Percentiles rank a stretch among this genome's conserved stretches.
Conservation (phyloP, 2,113 vertebrate species). For the Casuarius casuarius region DNA sequence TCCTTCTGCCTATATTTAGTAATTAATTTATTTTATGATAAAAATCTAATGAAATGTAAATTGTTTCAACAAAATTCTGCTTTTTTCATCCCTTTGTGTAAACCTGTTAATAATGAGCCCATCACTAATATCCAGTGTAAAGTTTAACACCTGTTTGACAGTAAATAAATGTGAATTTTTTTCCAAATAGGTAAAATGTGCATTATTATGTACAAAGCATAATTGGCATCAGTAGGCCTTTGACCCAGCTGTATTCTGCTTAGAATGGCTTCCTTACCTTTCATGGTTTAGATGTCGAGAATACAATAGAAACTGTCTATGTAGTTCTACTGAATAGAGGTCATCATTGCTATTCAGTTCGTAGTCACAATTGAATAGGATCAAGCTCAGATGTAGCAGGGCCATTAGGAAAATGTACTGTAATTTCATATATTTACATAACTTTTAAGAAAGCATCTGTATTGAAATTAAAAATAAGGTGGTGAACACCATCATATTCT, state of each 20-base stretch:
- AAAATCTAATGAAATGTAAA: constrained; percentile 88
- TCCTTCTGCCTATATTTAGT: constrained; percentile 91
- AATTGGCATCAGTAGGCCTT: constrained; percentile 62
- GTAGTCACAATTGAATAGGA: background rate
- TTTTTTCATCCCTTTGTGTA: constrained; percentile 93
- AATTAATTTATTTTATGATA: constrained; percentile 99
- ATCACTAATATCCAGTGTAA: constrained; percentile 99
- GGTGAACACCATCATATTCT: constrained; percentile 29
- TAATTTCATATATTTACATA: constrained; percentile 45
- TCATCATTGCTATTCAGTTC: constrained; percentile 26
- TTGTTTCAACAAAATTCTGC: constrained; percentile 91
- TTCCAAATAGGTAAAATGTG: constrained; percentile 86
- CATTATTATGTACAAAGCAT: constrained; percentile 74
- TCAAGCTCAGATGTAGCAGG: constrained; percentile 25
- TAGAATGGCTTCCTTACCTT: constrained; percentile 11
- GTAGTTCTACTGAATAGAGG: constrained; percentile 11
- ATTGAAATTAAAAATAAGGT: constrained; percentile 29
- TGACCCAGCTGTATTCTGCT: background rate
- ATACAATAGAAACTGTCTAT: constrained; percentile 4
- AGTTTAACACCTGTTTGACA: constrained; percentile 99
- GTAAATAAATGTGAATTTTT: constrained; percentile 99
- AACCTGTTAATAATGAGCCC: constrained; percentile 96
- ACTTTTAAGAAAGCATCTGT: constrained; percentile 31
- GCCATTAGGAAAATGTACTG: constrained; percentile 48
- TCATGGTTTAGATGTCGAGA: background rate